Percentiles rank a stretch among this genome's conserved stretches.
These are phyloP conservation scores for Cyclophora punctaria DNA, from an alignment of 2,888 invertebrate genomes.

Conservation along the genomic window DNA sequence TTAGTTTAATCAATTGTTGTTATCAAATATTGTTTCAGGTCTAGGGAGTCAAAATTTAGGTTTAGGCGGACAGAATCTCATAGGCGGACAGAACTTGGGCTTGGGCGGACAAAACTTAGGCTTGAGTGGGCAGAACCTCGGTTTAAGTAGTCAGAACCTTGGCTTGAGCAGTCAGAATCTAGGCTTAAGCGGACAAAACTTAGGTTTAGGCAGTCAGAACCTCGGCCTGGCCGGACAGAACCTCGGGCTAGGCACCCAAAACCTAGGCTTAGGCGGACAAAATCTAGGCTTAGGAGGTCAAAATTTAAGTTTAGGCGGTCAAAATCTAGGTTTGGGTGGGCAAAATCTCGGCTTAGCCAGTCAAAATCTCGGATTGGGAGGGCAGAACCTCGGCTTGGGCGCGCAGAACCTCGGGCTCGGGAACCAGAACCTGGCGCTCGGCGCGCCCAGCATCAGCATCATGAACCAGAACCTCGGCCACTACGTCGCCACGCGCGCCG, in stretches of 20 bases:
- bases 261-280: conserved; percentile 40
- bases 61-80: conserved; percentile 41
- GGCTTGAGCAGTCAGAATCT: conserved; percentile 44
- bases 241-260: conserved; percentile 39
- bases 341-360: conserved; percentile 41
- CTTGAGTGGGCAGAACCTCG: conserved; percentile 34
- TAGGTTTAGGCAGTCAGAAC: too few relatives aligned
- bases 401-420: conserved; percentile 46
- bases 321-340: conserved; percentile 33
- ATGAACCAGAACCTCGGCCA: conserved; percentile 38
- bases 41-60: conserved; percentile 48
- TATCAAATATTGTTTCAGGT: conserved; percentile 29
- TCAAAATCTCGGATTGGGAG: conserved; percentile 34
- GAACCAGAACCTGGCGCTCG: too few relatives aligned
- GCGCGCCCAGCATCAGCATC: neutral
- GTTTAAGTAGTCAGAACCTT: conserved; percentile 35
- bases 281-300: conserved; percentile 38
- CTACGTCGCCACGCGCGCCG: conserved; percentile 54
- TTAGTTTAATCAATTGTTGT: too few relatives aligned
- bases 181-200: conserved; percentile 22
- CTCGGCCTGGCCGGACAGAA: conserved; percentile 9
- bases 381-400: conserved; percentile 36
- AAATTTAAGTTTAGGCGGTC: conserved; percentile 32
- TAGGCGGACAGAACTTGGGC: conserved; percentile 38
- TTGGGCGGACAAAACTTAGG: conserved; percentile 39